phyloP scores from a whole-genome alignment of 1,140 invertebrate species.

The Zeugodacus cucurbitae region DNA sequence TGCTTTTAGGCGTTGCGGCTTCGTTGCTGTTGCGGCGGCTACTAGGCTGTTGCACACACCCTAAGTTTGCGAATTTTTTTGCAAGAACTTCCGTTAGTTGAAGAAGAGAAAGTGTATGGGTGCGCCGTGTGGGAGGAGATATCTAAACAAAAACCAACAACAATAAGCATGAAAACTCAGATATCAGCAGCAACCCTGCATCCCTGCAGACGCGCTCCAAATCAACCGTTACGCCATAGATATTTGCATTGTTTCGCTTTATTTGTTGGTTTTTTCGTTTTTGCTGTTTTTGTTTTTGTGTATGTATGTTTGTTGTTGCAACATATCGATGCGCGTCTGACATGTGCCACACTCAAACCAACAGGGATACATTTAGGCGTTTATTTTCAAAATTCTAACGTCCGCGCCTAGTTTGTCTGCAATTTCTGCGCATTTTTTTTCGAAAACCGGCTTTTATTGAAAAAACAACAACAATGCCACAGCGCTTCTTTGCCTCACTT shows the following conservation, averaged over 20 bases:
- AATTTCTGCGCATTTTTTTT: not conserved
- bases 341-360: not conserved
- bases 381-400: not conserved
- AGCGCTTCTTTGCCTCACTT: no score
- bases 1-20: slow-evolving; percentile 1
- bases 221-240: not conserved
- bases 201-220: not conserved
- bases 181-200: not conserved
- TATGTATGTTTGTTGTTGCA: not conserved
- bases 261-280: not conserved
- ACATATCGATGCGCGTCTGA: not conserved
- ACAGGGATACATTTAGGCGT: slow-evolving; percentile 3
- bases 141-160: not conserved
- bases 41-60: not conserved
- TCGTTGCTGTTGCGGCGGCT: not conserved
- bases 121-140: not conserved
- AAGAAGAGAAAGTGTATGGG: not conserved
- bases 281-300: not conserved
- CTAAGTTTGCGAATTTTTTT: not conserved
- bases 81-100: not conserved
- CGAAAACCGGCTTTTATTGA: not conserved
- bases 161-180: not conserved
- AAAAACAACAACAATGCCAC: no score
- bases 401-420: not conserved
- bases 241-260: not conserved